A percentile compares a stretch with the other conserved stretches of the same genome.
These are phyloP conservation scores for Macrosiphum euphorbiae DNA, from an alignment of 2,888 invertebrate species.

Conservation along the genomic window DNA sequence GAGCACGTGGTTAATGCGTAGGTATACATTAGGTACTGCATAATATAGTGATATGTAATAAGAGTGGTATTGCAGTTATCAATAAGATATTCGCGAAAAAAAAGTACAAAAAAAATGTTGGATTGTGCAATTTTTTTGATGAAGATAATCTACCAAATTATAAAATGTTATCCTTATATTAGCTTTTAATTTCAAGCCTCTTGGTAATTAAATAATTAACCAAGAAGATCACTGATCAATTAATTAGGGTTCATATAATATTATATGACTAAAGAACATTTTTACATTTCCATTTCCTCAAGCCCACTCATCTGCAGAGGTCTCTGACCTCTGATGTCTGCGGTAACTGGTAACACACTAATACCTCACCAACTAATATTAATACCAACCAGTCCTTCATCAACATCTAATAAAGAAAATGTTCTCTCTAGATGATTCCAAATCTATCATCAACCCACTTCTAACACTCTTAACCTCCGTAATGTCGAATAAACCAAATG, in stretches of 20 bases:
- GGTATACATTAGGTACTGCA: neutral
- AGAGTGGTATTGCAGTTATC: neutral
- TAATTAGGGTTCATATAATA: too few relatives aligned
- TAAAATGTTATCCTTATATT: neutral
- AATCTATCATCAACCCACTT: conserved; percentile 1
- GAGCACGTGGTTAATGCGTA: neutral
- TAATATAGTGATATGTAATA: neutral
- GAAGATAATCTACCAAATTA: neutral
- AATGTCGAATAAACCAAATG: neutral
- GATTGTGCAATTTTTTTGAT: neutral
- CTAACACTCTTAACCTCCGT: neutral
- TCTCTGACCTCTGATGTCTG: neutral
- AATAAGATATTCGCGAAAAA: neutral
- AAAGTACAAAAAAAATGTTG: neutral
- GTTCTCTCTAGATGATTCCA: neutral
- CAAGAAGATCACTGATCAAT: neutral
- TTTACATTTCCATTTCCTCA: neutral
- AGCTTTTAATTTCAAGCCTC: neutral
- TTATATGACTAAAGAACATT: too few relatives aligned
- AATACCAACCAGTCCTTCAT: neutral
- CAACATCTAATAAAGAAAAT: neutral
- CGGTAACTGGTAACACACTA: neutral
- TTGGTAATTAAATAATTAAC: neutral
- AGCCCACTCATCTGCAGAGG: neutral
- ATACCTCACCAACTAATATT: neutral